These are phyloP conservation scores for Radopholus similis DNA, from an alignment of 1,140 invertebrate genomes.

Conservation along the genomic window DNA sequence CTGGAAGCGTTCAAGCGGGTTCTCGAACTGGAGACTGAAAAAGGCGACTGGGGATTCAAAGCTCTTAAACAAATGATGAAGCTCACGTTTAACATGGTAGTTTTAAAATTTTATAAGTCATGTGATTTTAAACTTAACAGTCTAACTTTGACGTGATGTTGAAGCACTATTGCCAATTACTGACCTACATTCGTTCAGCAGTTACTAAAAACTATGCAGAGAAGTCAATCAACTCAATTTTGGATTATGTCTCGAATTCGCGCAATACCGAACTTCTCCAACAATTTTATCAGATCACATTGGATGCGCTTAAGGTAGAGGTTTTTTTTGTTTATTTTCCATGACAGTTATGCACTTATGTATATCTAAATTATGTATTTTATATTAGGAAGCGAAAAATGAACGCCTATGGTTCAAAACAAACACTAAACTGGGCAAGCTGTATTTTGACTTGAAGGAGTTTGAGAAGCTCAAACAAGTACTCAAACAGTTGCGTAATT, in stretches of 20 bases:
- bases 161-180: conserved; percentile 86
- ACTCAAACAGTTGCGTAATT: conserved; percentile 91
- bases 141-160: conserved; percentile 94
- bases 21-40: conserved; percentile 80
- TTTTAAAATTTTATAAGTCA: conserved; percentile 26
- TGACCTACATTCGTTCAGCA: conserved; percentile 96
- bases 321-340: conserved; percentile 18
- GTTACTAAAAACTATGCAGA: conserved; percentile 99
- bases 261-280: conserved; percentile 93
- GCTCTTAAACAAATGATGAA: conserved; percentile 99
- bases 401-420: conserved; percentile 99
- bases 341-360: not conserved
- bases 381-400: conserved; percentile 82
- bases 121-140: conserved; percentile 65
- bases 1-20: conserved; percentile 88
- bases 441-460: conserved; percentile 94
- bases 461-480: conserved; percentile 92
- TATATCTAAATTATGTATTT: conserved; percentile 10
- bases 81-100: conserved; percentile 94
- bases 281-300: conserved; percentile 97
- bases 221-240: conserved; percentile 98
- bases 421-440: conserved; percentile 95
- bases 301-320: conserved; percentile 82
- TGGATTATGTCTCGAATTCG: conserved; percentile 93
- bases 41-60: conserved; percentile 99